A percentile compares a stretch with the other conserved stretches of the same genome.
Evolutionary conservation across 1,140 invertebrate genomes (phyloP).

Genomic region (Pseudoatta argentina): DNA sequence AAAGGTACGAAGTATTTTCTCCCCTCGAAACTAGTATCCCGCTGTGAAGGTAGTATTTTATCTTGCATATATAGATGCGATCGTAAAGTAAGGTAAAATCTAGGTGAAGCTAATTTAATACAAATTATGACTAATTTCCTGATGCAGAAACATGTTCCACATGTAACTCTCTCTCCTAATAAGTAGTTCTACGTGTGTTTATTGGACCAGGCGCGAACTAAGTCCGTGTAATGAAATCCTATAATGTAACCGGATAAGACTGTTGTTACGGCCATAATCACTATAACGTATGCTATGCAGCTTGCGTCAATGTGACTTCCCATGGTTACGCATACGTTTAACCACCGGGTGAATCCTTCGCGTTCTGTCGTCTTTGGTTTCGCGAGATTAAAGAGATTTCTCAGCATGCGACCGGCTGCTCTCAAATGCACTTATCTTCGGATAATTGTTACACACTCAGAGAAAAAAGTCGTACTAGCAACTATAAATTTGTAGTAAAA

Average conservation of each 20-base stretch:
- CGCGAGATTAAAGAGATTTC: constrained; percentile 67
- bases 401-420: background rate
- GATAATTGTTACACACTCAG: background rate
- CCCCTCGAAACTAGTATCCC: background rate
- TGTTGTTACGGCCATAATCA: constrained; percentile 80
- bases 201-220: constrained; percentile 46
- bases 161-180: constrained; percentile 28
- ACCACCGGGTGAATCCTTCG: constrained; percentile 45
- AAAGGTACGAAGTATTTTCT: background rate
- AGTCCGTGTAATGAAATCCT: constrained; percentile 78
- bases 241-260: constrained; percentile 62
- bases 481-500: no score
- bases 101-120: constrained; percentile 15
- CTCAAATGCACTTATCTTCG: constrained; percentile 21
- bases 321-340: constrained; percentile 75
- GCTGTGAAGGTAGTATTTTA: constrained; percentile 22
- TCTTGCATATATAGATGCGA: background rate
- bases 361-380: constrained; percentile 51
- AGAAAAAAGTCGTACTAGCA: no score
- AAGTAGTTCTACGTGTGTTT: constrained; percentile 11
- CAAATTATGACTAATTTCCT: constrained; percentile 59
- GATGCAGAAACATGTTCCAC: background rate
- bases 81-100: background rate
- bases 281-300: constrained; percentile 77
- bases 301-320: constrained; percentile 78